phyloP scores from a whole-genome alignment of 2,113 vertebrate genomes.

The Nymphicus hollandicus region DNA sequence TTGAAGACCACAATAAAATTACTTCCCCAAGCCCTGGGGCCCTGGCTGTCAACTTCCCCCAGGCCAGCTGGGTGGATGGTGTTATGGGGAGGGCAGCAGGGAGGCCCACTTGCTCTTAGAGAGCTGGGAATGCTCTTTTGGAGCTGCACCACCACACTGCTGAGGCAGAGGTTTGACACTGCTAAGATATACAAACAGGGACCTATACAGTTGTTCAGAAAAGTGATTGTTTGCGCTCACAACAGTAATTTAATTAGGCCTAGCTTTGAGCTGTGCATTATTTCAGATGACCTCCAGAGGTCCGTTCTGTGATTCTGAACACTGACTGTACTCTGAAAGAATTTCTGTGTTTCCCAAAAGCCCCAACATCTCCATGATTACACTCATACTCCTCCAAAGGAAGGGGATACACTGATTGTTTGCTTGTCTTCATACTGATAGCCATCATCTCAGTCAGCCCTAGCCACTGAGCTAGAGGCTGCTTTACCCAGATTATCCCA shows the following conservation, averaged over 20 bases:
- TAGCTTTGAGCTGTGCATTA: neutral
- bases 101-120: neutral
- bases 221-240: neutral
- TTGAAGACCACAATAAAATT: neutral
- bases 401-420: neutral
- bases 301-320: neutral
- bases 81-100: neutral
- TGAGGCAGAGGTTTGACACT: neutral
- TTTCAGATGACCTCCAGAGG: neutral
- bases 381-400: neutral
- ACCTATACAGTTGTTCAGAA: neutral
- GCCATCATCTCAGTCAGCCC: neutral
- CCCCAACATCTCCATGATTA: neutral
- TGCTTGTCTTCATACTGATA: neutral
- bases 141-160: neutral
- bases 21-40: rapidly evolving
- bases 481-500: neutral
- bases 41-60: neutral
- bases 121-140: neutral
- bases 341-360: neutral
- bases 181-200: neutral
- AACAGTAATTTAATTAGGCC: neutral
- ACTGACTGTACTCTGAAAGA: neutral
- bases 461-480: neutral
- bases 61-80: neutral